These are phyloP conservation scores for Pantala flavescens DNA, from an alignment of 1,140 invertebrate species.

Conservation along the genomic window DNA sequence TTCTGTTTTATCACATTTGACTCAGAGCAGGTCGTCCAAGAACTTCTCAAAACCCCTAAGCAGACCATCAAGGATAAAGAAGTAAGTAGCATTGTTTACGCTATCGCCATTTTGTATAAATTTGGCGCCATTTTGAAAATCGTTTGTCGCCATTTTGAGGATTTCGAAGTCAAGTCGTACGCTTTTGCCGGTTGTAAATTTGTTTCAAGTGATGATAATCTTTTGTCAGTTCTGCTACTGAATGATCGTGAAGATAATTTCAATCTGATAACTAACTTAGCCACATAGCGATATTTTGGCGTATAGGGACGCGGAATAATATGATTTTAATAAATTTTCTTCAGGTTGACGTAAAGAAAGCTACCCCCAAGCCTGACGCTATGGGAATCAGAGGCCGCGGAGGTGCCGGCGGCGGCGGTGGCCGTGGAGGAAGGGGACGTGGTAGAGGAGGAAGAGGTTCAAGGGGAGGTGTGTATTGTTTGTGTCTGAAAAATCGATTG, in stretches of 20 bases:
- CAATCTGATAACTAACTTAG: no score
- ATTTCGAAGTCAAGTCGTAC: no score
- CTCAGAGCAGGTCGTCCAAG: conserved; percentile 82
- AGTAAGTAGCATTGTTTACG: no score
- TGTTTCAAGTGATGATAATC: conserved; percentile 22
- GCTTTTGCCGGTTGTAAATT: not conserved
- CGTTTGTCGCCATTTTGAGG: no score
- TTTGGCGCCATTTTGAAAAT: no score
- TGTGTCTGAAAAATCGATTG: no score
- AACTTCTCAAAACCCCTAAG: conserved; percentile 79
- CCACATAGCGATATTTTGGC: no score
- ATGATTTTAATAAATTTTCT: no score
- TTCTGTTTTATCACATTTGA: conserved; percentile 95
- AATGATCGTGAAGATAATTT: conserved; percentile 23
- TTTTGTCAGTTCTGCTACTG: conserved; percentile 27
- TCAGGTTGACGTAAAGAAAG: conserved; percentile 90
- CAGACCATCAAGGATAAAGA: conserved; percentile 88
- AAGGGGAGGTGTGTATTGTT: conserved; percentile 33
- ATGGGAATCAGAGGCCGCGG: conserved; percentile 57
- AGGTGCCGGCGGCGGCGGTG: conserved; percentile 48
- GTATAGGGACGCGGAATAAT: no score
- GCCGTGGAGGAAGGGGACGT: conserved; percentile 51
- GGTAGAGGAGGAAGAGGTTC: conserved; percentile 56
- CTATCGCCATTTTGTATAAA: no score
- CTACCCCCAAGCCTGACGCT: conserved; percentile 75